Evolutionary conservation across 2,797 vertebrate species (phyloP), one percentile per base, ranked within the genome.

Genomic region (Hoplostethus mediterraneus): DNA sequence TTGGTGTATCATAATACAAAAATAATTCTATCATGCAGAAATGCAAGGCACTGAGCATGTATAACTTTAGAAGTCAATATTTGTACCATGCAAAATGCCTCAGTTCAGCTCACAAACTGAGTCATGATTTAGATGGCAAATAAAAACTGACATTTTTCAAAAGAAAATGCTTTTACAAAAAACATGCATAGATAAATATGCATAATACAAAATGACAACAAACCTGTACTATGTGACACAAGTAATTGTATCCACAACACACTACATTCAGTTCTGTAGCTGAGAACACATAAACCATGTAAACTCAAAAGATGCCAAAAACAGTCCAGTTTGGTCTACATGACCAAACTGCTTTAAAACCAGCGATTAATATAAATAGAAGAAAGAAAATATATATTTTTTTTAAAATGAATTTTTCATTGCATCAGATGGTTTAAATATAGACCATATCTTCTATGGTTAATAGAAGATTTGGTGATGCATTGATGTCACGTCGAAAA

Each of bases 141-240:
- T 11, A 14, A 12, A 44, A 13, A 44, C 13, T 44, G 42, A 11
- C 12, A 44, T 42, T 42, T 42, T 44, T 44, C 12, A 44, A 44
- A 13, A 13, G 11, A 13, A 44, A 44, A 13, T 44, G 11, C 2
- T 44, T 44, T 44, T 44, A 44, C 42, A 4, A 12, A 13, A 3
- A 48, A 4, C 11, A 61, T 13, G 5, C 40, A 67, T 25, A 30
- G 63, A 71, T 5, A 66, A 56, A 74, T 33, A 42, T 56, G 17
- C 65, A 73, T 52, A 56, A 68, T 21, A 65, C 45, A 70, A 56
- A 73, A 45, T 10, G 9, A 66, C 38, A 75, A 60, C 10, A 52
- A 38, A 56, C 48, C 5, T 58, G 9, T 67, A 6, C 40, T 56
- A 45, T 2, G 28, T 28, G 28, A 53, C 6, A 10, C 14, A 61